Evolutionary conservation across 1,140 invertebrate genomes (phyloP).

Genomic region (Pollicipes pollicipes): DNA sequence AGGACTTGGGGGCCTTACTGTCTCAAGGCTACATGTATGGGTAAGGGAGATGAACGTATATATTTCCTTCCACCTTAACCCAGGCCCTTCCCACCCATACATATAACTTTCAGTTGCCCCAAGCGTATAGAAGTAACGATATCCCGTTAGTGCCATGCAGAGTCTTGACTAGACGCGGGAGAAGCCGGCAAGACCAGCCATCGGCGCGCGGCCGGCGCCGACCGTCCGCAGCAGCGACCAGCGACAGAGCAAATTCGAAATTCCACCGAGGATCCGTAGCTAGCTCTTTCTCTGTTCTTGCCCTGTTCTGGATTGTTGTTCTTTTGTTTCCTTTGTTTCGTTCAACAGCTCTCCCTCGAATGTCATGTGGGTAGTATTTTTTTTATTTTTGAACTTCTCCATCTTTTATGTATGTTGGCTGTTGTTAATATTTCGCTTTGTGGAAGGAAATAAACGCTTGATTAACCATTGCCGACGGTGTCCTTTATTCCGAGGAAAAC

Average conservation of each 20-base stretch:
- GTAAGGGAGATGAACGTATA: background rate
- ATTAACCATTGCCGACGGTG: background rate
- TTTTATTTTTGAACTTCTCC: conserved; percentile 1
- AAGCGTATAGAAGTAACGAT: background rate
- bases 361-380: background rate
- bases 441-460: conserved; percentile 1
- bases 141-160: background rate
- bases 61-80: background rate
- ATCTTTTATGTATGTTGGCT: conserved; percentile 1
- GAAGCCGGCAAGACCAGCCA: too few relatives aligned
- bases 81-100: background rate
- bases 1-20: background rate
- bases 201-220: too few relatives aligned
- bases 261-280: background rate
- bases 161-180: too few relatives aligned
- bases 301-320: background rate
- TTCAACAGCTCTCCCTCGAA: background rate
- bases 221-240: too few relatives aligned
- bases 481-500: background rate
- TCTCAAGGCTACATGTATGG: background rate
- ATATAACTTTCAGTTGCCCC: background rate
- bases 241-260: background rate
- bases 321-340: background rate
- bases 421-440: conserved; percentile 2
- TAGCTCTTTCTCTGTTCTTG: background rate